Conservation (phyloP, 2,888 invertebrate species). For the Heliconius aoede region DNA sequence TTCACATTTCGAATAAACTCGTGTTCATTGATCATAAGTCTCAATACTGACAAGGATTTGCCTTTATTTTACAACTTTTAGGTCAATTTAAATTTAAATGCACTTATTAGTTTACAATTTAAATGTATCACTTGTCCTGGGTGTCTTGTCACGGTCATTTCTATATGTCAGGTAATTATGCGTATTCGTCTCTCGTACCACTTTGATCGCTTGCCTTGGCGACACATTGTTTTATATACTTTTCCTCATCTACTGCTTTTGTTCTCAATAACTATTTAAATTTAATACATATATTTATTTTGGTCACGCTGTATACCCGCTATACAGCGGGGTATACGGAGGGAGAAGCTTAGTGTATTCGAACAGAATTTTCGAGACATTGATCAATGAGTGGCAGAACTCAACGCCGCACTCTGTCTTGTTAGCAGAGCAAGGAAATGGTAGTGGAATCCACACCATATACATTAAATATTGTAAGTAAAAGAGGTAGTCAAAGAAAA, state of each 20-base stretch:
- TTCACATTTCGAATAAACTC: neutral
- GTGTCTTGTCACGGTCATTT: slow-evolving; percentile 38
- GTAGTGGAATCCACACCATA: too few species aligned
- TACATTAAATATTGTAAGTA: too few species aligned
- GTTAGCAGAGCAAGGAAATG: too few species aligned
- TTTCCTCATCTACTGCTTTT: slow-evolving; percentile 38
- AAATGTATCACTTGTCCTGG: slow-evolving; percentile 38
- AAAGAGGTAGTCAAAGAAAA: too few species aligned
- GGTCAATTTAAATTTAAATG: slow-evolving; percentile 27
- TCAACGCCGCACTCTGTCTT: too few species aligned
- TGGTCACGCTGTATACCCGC: too few species aligned
- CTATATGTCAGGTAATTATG: slow-evolving; percentile 16
- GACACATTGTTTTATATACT: slow-evolving; percentile 33
- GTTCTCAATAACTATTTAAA: neutral
- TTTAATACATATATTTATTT: neutral
- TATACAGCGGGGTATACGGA: too few species aligned
- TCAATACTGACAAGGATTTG: neutral
- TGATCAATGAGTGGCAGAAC: too few species aligned
- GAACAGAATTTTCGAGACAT: too few species aligned
- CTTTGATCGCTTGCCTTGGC: slow-evolving; percentile 33
- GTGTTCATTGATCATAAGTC: neutral
- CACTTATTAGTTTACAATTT: slow-evolving; percentile 49
- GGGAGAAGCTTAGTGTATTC: too few species aligned
- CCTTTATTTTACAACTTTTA: slow-evolving; percentile 16
- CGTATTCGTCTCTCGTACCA: slow-evolving; percentile 39